phyloP scores from a whole-genome alignment of 2,113 vertebrate species.

The Dissostichus mawsoni region DNA sequence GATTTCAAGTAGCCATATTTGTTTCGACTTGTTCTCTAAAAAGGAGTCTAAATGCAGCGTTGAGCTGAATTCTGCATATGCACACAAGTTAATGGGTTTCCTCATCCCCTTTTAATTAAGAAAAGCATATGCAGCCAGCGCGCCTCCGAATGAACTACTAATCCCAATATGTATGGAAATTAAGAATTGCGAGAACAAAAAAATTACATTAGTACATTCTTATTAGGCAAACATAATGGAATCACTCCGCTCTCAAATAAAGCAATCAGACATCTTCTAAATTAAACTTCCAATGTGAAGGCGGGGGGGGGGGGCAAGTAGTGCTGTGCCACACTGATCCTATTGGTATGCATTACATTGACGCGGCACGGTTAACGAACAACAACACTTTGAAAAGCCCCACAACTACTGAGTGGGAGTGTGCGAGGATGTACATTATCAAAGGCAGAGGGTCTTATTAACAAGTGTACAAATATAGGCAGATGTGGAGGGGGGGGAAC shows the following conservation, averaged over 20 bases:
- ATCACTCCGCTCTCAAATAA: conserved; percentile 71
- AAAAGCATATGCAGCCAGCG: conserved; percentile 9
- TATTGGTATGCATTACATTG: conserved; percentile 61
- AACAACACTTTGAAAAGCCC: conserved; percentile 24
- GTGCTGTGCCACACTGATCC: conserved; percentile 15
- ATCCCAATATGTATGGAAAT: conserved; percentile 75
- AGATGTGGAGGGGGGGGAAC: background rate
- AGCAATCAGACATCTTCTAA: conserved; percentile 69
- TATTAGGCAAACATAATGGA: conserved; percentile 72
- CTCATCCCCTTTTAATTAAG: conserved; percentile 46
- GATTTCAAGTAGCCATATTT: background rate
- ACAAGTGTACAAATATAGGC: conserved; percentile 53
- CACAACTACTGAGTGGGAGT: conserved; percentile 9
- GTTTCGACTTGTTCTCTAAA: conserved; percentile 2
- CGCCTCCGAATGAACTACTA: conserved; percentile 45
- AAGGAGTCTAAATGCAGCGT: background rate
- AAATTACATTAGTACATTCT: conserved; percentile 67
- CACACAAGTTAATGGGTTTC: conserved; percentile 20
- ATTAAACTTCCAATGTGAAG: conserved; percentile 69
- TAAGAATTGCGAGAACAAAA: conserved; percentile 44
- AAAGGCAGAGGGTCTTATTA: conserved; percentile 60
- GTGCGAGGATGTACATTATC: conserved; percentile 33
- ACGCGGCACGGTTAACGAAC: conserved; percentile 46
- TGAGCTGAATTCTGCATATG: conserved; percentile 4
- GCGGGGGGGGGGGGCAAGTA: background rate